Conservation (phyloP, 2,797 vertebrate species). For the Allobates femoralis region DNA sequence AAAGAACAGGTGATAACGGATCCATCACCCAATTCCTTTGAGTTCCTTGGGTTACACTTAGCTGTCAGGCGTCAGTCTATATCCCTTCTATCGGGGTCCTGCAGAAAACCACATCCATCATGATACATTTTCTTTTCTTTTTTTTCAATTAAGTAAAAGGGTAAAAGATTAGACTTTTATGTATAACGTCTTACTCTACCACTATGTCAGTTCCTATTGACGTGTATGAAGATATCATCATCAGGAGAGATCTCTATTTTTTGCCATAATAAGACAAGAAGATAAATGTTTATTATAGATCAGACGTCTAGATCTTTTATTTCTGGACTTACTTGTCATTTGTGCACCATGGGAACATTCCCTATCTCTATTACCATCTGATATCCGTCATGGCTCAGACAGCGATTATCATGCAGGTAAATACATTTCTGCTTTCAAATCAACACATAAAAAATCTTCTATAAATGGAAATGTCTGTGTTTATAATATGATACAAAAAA, state of each 20-base stretch:
- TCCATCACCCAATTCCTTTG: neutral
- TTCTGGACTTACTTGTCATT: neutral
- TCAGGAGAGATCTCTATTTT: neutral
- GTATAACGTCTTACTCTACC: neutral
- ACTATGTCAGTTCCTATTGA: neutral
- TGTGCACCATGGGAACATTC: neutral
- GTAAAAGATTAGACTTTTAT: neutral
- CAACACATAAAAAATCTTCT: neutral
- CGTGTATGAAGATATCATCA: neutral
- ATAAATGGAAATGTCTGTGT: neutral
- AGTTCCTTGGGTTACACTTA: neutral
- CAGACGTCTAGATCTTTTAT: neutral
- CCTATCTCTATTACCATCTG: neutral
- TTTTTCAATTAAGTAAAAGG: neutral
- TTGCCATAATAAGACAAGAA: neutral
- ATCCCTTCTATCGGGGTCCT: neutral
- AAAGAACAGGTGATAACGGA: neutral
- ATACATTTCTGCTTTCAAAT: neutral
- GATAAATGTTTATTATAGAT: neutral
- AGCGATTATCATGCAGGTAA: neutral
- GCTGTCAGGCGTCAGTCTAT: neutral
- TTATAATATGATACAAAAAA: neutral
- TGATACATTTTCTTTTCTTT: neutral
- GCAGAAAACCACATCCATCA: constrained; percentile 1
- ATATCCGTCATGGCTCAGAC: neutral